A percentile compares a stretch with the other conserved stretches of the same genome.
Evolutionary conservation across 2,888 invertebrate genomes (phyloP).

Genomic region (Epicampocera succincta): DNA sequence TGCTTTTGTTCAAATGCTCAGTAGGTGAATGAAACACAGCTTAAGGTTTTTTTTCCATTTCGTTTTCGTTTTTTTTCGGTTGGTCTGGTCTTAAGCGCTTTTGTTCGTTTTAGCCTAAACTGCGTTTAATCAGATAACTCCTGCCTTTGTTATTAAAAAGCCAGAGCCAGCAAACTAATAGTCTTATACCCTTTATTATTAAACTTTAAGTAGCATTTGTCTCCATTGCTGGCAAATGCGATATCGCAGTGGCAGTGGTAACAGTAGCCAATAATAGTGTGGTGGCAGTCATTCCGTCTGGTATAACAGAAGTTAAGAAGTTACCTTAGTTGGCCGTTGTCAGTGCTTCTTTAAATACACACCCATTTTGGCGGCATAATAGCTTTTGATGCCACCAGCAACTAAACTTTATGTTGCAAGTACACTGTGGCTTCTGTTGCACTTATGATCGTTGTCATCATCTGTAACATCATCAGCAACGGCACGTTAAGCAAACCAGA

Average conservation of each 20-base stretch:
- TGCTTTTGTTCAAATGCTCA: conserved; percentile 28
- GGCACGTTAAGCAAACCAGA: conserved; percentile 54
- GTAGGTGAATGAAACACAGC: conserved; percentile 54
- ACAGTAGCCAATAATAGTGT: conserved; percentile 68
- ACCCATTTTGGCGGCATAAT: conserved; percentile 65
- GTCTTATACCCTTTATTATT: conserved; percentile 50
- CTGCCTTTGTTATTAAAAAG: conserved; percentile 55
- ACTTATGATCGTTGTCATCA: conserved; percentile 70
- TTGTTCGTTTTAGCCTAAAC: conserved; percentile 69
- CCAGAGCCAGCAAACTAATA: conserved; percentile 41
- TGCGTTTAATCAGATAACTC: conserved; percentile 74
- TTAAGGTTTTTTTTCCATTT: conserved; percentile 25
- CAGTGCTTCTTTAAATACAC: conserved; percentile 67
- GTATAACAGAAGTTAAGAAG: conserved; percentile 64
- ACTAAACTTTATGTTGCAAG: conserved; percentile 64
- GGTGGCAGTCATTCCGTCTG: conserved; percentile 69
- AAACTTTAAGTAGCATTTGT: conserved; percentile 64
- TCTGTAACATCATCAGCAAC: conserved; percentile 70
- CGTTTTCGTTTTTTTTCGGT: conserved; percentile 27
- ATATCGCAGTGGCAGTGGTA: conserved; percentile 41
- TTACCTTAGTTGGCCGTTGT: conserved; percentile 64
- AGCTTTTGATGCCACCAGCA: conserved; percentile 67
- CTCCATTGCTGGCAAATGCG: conserved; percentile 51
- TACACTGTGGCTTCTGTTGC: conserved; percentile 69
- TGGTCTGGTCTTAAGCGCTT: too few relatives aligned